A percentile compares a stretch with the other conserved stretches of the same genome.
These are phyloP conservation scores for Enteromius argenteus DNA, from an alignment of 2,797 vertebrate species.

Conservation along the genomic window DNA sequence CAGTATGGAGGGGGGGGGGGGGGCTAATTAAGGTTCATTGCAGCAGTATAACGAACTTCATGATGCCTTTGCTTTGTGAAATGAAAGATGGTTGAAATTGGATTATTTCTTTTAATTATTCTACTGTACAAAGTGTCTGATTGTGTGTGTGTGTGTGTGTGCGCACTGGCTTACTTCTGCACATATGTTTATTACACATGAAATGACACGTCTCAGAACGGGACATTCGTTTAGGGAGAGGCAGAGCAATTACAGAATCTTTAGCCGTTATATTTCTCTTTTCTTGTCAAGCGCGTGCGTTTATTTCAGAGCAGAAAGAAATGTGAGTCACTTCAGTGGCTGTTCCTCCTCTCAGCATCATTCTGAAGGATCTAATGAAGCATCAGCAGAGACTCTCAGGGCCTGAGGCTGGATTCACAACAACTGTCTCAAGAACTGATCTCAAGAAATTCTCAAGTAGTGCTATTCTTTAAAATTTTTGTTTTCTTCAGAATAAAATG, in stretches of 20 bases:
- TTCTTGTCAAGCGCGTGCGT: background rate
- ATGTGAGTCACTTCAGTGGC: background rate
- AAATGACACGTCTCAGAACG: background rate
- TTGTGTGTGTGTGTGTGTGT: background rate
- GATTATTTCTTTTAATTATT: constrained; percentile 70
- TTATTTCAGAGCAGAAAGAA: background rate
- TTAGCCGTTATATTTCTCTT: background rate
- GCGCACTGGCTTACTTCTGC: background rate
- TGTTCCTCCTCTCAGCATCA: background rate
- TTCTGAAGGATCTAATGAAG: background rate
- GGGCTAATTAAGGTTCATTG: constrained; percentile 71
- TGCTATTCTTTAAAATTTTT: background rate
- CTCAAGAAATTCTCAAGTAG: background rate
- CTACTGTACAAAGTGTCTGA: constrained; percentile 33
- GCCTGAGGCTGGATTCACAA: background rate
- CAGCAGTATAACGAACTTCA: constrained; percentile 73
- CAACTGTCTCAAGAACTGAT: background rate
- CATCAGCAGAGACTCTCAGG: background rate
- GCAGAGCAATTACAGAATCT: background rate
- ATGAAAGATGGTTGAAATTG: constrained; percentile 69
- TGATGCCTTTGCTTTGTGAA: constrained; percentile 64
- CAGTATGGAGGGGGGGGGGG: background rate
- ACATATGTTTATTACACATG: background rate
- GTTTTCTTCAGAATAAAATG: too few relatives aligned
- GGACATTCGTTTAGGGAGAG: background rate